Evolutionary conservation across 1,140 invertebrate genomes (phyloP), one percentile per base, ranked within the genome.

Genomic region (Heliconius nattereri): DNA sequence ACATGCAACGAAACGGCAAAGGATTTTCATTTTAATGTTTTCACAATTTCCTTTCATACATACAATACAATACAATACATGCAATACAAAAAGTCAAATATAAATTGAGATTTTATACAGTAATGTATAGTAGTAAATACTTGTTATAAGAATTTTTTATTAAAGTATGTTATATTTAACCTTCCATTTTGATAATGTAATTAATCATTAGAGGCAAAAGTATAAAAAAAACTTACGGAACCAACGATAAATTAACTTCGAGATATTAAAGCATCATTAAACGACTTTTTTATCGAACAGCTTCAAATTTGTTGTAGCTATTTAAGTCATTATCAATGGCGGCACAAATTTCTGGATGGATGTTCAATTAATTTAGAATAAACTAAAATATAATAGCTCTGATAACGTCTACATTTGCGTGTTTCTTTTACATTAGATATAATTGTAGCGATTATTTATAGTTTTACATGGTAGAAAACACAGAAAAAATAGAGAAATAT

Each of bases 311-410:
- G 75, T 76, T 80, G 75, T 81, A 57, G 72, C 81, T 85, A 86
- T 90, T 92, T 89, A 86, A 88, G 85, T 84, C 85, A 86, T 88
- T 91, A 84, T 78, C 91, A 91, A 85, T 78, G 72, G 87, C 85
- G 87, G 82, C 83, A 87, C 87, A 81, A 86, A 84, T 88, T 90
- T 86, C 75, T 79, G 79, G 85, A 84, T 81, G 84, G 71, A 85
- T 73, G 84, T 75, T 76, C 35, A 45, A 78, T 81, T 70, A 75
- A 74, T 81, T 72, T n/a, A 73, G 72, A 77, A 71, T 79, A 60
- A 76, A 76, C 70, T 72, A 57, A 75, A 76, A 76, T 54, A 79
- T 79, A 45, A 66, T 29, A 7, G 23, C 23, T 16, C 7, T 26
- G 26, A 66, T 26, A 57, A 57, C 54, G 8, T 5, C 29, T 26